Base-by-base conservation (phyloP, 2,113 vertebrate species). In the Petrocephalus microphthalmus region DNA sequence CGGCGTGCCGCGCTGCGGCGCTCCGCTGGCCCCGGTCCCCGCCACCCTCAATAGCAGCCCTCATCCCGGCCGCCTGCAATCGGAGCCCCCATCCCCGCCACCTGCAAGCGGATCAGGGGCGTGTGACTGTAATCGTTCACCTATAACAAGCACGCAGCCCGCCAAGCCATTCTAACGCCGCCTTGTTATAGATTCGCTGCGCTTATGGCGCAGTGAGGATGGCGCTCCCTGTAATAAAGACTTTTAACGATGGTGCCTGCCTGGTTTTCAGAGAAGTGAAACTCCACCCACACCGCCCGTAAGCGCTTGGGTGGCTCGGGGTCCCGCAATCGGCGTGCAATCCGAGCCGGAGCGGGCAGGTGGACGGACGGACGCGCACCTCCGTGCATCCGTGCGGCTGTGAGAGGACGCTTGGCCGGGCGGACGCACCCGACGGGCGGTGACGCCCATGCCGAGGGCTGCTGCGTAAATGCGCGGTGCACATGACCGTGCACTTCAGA, bases 361-460 rank as follows among this genome's bases (percentile, higher is more conserved):
- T 22, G 42, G 42, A 42, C 42, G 42, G 22, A 64, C 57, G 57
- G 57, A 64, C 57, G 22, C 20, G 57, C 57, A n/a, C 7, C 22
- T 60, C 22, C 7, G 57, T 60, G 57, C 20, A 42, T 42, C 57
- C 7, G 57, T 60, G 57, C 57, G 7, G 57, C 7, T 60, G n/a
- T 7, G n/a, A 64, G 25, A 67, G 60, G 10, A 67, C 60, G 3
- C 8, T 81, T 45, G 33, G 15, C 45, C 20, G 37, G 5, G n/a
- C 22, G 86, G 57, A 15, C 5, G 17, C 37, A 56, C 54, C 25
- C 3, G 84, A 10, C 7, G 49, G 19, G 42, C 60, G 64, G 86
- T 45, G 56, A 87, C 86, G 86, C 86, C 86, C 60, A 67, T 87
- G 56, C 49, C 19, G 37, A 42, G 6, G 42, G 60, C 86, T 74